A percentile compares a stretch with the other conserved stretches of the same genome.
Evolutionary conservation across 2,888 invertebrate species (phyloP).

Genomic region (Boloria selene): DNA sequence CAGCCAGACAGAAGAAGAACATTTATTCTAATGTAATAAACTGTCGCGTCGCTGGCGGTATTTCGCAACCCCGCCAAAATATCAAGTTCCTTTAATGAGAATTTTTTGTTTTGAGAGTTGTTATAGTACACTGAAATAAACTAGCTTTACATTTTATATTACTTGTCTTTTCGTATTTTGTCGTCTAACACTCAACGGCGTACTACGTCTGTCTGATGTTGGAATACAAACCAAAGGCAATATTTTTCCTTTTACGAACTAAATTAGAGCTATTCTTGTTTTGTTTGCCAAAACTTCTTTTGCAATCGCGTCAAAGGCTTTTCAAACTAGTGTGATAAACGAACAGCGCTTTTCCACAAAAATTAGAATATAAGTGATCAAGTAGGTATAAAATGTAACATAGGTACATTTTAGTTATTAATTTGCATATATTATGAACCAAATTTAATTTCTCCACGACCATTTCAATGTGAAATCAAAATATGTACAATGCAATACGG

Average conservation of each 20-base stretch:
- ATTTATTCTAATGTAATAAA: conserved; percentile 39
- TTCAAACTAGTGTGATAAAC: conserved; percentile 2
- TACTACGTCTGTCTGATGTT: conserved; percentile 3
- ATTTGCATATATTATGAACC: too few species aligned
- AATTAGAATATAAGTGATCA: too few species aligned
- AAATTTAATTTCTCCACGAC: too few species aligned
- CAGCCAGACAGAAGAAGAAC: conserved; percentile 37
- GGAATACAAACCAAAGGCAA: conserved; percentile 14
- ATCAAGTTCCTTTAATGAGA: conserved; percentile 32
- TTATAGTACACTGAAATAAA: conserved; percentile 17
- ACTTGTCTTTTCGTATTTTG: background rate
- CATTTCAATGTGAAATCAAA: too few species aligned
- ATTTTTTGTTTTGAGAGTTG: conserved; percentile 19
- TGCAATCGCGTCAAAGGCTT: background rate
- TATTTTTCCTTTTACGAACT: conserved; percentile 11
- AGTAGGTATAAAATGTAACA: too few species aligned
- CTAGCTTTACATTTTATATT: conserved; percentile 5
- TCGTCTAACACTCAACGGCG: conserved; percentile 1
- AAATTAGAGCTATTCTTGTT: conserved; percentile 10
- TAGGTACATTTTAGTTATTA: too few species aligned
- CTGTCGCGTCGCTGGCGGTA: conserved; percentile 33
- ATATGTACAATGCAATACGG: too few species aligned
- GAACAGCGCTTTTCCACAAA: background rate
- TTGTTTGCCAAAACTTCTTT: conserved; percentile 5
- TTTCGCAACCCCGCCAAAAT: conserved; percentile 22